Evolutionary conservation across 1,140 invertebrate genomes (phyloP).

Genomic region (Pissodes strobi): DNA sequence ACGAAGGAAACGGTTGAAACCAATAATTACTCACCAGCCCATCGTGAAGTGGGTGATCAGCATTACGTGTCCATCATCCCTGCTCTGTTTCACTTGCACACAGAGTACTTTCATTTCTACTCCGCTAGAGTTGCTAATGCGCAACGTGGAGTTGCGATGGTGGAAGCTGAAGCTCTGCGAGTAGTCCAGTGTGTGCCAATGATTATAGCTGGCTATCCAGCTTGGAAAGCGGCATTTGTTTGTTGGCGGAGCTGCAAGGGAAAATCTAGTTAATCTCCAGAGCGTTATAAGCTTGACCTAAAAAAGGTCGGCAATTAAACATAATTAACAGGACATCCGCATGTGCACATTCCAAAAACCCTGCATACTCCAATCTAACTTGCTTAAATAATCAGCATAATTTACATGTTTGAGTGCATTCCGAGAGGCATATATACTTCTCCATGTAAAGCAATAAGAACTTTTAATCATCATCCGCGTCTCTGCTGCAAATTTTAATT

Average conservation of each 20-base stretch:
- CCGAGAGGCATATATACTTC: neutral
- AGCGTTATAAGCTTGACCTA: too few relatives aligned
- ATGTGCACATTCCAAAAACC: too few relatives aligned
- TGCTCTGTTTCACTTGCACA: slow-evolving; percentile 62
- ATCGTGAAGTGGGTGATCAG: slow-evolving; percentile 66
- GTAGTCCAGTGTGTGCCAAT: slow-evolving; percentile 75
- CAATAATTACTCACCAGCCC: slow-evolving; percentile 63
- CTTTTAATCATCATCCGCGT: slow-evolving; percentile 9
- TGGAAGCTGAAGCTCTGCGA: slow-evolving; percentile 68
- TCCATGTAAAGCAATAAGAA: slow-evolving; percentile 1
- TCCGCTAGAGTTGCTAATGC: slow-evolving; percentile 63
- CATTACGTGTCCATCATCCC: slow-evolving; percentile 60
- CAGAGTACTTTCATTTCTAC: slow-evolving; percentile 67
- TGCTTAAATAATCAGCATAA: neutral
- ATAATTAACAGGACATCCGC: too few relatives aligned
- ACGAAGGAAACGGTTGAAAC: too few relatives aligned
- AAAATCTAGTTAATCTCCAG: too few relatives aligned
- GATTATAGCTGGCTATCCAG: slow-evolving; percentile 68
- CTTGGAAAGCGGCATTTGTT: slow-evolving; percentile 69
- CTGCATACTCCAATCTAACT: neutral
- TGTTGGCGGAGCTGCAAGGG: slow-evolving; percentile 60
- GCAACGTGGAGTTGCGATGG: slow-evolving; percentile 67
- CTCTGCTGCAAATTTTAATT: slow-evolving; percentile 1
- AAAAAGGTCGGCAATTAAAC: too few relatives aligned
- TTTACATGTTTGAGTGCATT: neutral